Evolutionary conservation across 2,888 invertebrate species (phyloP), one percentile per base, ranked within the genome.

Genomic region (Lydus trimaculatus): DNA sequence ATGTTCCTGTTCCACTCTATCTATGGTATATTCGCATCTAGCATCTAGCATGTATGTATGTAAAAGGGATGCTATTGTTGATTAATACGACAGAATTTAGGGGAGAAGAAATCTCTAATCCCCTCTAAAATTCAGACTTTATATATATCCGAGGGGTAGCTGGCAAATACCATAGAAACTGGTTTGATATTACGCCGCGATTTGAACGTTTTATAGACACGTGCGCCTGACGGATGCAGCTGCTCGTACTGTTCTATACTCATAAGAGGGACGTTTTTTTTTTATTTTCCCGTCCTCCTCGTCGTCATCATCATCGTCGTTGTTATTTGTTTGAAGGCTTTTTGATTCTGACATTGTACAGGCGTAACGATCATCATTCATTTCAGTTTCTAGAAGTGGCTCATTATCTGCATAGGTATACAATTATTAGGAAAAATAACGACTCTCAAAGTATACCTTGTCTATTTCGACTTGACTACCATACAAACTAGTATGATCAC

Each of bases 141-240:
- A 48, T 20, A 48, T 48, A 7, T 17, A 20, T 13, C 3, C 4
- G 6, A 3, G 15, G 56, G 25, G 25, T 56, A 28, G 11, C 9
- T 20, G 4, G 33, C 43, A 17, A n/a, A 43, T n/a, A n/a, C 43
- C n/a, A 43, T 28, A 28, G 25, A 15, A 56, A 56, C 56, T 56
- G 56, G 56, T 56, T 56, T 13, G 56, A 56, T 56, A 28, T 28
- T 56, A 56, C 56, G 56, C n/a, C 56, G 56, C 56, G 56, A 56
- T 28, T 23, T 56, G 56, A 56, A 56, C 56, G 28, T 15, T 56
- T 56, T 56, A 56, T 56, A 56, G 56, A 56, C 56, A 56, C 56
- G 56, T 56, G 56, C 56, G 56, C 56, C 56, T 56, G 56, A 56
- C 56, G 56, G 56, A 56, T 56, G 56, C 56, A 56, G 56, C 56